Evolutionary conservation across 2,888 invertebrate genomes (phyloP).

Genomic region (Serrognathus titanus): DNA sequence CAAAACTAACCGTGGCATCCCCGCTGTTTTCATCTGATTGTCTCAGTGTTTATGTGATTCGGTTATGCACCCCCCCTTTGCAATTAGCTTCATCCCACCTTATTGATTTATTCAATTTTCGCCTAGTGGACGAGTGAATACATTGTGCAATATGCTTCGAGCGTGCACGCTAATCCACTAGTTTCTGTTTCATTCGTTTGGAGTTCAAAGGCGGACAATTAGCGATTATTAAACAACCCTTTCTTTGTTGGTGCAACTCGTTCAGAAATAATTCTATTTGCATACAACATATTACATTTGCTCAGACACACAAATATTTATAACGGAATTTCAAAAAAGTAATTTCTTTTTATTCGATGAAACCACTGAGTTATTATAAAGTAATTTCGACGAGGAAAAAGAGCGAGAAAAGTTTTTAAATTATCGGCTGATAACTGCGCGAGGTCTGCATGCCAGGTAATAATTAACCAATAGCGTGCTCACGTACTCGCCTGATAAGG

Average conservation of each 20-base stretch:
- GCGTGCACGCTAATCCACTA: too few species aligned
- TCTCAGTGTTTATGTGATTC: conserved; percentile 36
- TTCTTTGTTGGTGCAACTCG: too few species aligned
- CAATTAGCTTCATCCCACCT: conserved; percentile 28
- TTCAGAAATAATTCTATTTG: too few species aligned
- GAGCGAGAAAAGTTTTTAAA: conserved; percentile 28
- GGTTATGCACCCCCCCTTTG: conserved; percentile 25
- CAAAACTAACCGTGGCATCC: conserved; percentile 21
- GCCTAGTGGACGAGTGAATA: neutral
- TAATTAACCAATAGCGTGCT: conserved; percentile 31
- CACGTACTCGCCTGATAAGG: conserved; percentile 20
- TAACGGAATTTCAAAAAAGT: too few species aligned
- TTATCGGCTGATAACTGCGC: conserved; percentile 27
- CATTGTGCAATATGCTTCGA: too few species aligned
- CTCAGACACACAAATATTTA: too few species aligned
- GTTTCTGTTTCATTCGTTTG: too few species aligned
- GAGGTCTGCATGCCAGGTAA: conserved; percentile 29
- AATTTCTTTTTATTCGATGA: too few species aligned
- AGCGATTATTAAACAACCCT: too few species aligned
- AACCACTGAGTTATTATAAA: conserved; percentile 13
- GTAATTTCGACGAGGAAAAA: conserved; percentile 18
- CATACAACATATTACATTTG: too few species aligned
- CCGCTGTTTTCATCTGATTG: conserved; percentile 37
- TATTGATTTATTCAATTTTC: conserved; percentile 28
- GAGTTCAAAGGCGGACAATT: too few species aligned